phyloP scores from a whole-genome alignment of 2,113 vertebrate genomes.

The Sinocyclocheilus anophthalmus region DNA sequence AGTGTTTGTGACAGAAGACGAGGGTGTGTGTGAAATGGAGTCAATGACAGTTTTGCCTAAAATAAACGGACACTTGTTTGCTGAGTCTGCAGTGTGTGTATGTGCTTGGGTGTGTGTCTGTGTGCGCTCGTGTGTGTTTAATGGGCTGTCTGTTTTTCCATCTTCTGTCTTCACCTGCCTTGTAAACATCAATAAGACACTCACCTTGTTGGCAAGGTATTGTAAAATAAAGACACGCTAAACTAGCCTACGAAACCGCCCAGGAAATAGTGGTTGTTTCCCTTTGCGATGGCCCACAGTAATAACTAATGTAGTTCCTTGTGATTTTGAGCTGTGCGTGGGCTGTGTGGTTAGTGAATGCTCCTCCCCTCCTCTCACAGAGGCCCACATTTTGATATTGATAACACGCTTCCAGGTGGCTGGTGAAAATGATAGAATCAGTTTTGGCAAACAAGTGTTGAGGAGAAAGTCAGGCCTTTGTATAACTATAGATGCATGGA shows the following conservation, averaged over 20 bases:
- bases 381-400: background rate
- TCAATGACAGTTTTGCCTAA: conserved; percentile 40
- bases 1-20: conserved; percentile 9
- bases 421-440: background rate
- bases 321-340: conserved; percentile 8
- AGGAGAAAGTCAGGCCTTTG: background rate
- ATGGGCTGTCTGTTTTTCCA: background rate
- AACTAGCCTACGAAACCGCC: background rate
- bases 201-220: conserved; percentile 13
- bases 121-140: conserved; percentile 14
- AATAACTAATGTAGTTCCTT: conserved; percentile 11
- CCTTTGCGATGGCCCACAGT: conserved; percentile 1
- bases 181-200: conserved; percentile 28
- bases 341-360: conserved; percentile 24
- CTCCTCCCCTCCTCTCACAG: background rate
- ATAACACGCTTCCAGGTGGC: background rate
- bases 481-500: background rate
- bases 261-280: conserved; percentile 26
- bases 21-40: conserved; percentile 23
- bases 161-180: background rate
- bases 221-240: conserved; percentile 14
- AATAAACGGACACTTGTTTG: conserved; percentile 45
- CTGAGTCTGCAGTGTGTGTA: conserved; percentile 13
- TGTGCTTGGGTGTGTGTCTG: background rate
- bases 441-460: background rate